phyloP scores from a whole-genome alignment of 2,888 invertebrate species.

The Pyrgus malvae region DNA sequence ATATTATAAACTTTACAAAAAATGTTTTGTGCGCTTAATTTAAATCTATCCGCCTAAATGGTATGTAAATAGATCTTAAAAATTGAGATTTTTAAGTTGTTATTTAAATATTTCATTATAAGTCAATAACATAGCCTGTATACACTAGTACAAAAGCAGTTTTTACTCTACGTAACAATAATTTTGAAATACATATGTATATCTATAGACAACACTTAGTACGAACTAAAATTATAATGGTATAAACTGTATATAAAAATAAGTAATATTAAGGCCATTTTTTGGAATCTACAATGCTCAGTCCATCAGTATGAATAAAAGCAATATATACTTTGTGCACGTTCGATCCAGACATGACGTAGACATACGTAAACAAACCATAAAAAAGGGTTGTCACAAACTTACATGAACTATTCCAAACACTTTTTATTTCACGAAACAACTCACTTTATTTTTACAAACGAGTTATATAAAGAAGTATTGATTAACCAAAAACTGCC shows the following conservation, averaged over 20 bases:
- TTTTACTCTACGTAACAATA: background rate
- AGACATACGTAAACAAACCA: too few species aligned
- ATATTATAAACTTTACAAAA: constrained; percentile 3
- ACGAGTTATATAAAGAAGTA: too few species aligned
- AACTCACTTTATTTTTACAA: too few species aligned
- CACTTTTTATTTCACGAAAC: too few species aligned
- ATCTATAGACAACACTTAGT: constrained; percentile 12
- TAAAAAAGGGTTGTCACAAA: too few species aligned
- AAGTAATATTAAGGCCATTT: background rate
- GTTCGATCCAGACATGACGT: too few species aligned
- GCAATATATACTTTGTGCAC: too few species aligned
- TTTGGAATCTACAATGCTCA: background rate
- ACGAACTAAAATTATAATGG: background rate
- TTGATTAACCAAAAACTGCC: too few species aligned
- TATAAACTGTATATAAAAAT: background rate
- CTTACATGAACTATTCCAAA: too few species aligned
- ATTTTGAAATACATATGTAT: background rate
- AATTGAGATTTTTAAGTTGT: background rate
- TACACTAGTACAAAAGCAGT: background rate
- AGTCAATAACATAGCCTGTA: background rate
- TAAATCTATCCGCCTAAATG: background rate
- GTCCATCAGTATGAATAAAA: background rate
- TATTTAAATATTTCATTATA: background rate
- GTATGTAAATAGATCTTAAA: constrained; percentile 1
- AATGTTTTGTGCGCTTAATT: constrained; percentile 7